These are phyloP conservation scores for Pomacea maculata DNA, from an alignment of 1,140 invertebrate species.

Conservation along the genomic window DNA sequence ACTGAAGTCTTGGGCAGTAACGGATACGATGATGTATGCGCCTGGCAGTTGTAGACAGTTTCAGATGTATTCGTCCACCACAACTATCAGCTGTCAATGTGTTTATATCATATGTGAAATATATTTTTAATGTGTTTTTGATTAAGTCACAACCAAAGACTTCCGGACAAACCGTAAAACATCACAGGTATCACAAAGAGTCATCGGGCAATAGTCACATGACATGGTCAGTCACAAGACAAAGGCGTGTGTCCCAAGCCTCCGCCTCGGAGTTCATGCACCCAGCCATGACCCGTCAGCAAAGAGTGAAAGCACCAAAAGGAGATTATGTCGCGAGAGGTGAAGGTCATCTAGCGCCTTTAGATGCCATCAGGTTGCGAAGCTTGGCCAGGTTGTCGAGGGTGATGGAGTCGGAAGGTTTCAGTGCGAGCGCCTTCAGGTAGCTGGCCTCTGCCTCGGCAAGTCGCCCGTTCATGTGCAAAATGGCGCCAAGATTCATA, in stretches of 20 bases:
- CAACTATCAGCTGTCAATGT: background rate
- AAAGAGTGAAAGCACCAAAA: background rate
- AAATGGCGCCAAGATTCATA: slow-evolving; percentile 92
- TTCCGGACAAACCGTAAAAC: background rate
- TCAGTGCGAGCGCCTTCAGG: slow-evolving; percentile 80
- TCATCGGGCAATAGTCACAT: background rate
- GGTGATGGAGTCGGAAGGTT: slow-evolving; percentile 87
- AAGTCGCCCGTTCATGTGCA: slow-evolving; percentile 90
- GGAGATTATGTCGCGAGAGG: background rate
- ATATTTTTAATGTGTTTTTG: background rate
- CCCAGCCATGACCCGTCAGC: background rate
- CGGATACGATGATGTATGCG: no score
- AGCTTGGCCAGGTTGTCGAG: slow-evolving; percentile 88
- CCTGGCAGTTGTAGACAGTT: background rate
- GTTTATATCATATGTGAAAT: background rate
- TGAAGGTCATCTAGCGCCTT: slow-evolving; percentile 1
- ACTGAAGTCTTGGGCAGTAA: no score
- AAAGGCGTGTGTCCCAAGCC: background rate
- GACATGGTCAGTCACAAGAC: background rate
- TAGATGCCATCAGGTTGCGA: slow-evolving; percentile 56
- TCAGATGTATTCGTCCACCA: background rate
- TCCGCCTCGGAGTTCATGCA: background rate
- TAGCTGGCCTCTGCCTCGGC: slow-evolving; percentile 85
- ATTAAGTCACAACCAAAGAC: background rate
- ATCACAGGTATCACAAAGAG: background rate